Evolutionary conservation across 2,888 invertebrate genomes (phyloP).

Genomic region (Strigamia maritima): DNA sequence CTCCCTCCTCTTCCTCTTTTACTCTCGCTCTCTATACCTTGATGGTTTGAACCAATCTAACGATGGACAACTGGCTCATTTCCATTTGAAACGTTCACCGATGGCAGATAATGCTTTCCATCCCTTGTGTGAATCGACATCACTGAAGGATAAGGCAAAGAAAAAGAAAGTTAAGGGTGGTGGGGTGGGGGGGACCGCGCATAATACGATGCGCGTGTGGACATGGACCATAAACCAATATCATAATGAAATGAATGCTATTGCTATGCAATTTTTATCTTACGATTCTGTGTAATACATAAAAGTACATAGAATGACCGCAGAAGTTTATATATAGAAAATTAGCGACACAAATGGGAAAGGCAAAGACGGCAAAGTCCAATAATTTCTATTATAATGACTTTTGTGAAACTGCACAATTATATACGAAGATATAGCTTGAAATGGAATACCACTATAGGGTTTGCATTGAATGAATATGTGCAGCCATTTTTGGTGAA

Average conservation of each 20-base stretch:
- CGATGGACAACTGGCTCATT: constrained; percentile 34
- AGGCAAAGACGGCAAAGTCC: too few relatives aligned
- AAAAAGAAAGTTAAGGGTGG: background rate
- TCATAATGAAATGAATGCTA: background rate
- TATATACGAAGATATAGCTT: too few relatives aligned
- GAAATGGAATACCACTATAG: too few relatives aligned
- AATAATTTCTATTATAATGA: too few relatives aligned
- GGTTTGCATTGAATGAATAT: too few relatives aligned
- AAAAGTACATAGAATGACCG: too few relatives aligned
- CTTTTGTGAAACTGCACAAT: too few relatives aligned
- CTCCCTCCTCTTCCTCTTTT: constrained; percentile 17
- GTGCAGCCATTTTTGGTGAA: too few relatives aligned
- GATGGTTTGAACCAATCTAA: constrained; percentile 21
- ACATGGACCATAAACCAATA: constrained; percentile 15
- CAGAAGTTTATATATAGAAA: too few relatives aligned
- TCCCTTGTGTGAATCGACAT: constrained; percentile 26
- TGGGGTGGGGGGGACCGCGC: background rate
- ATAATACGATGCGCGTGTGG: constrained; percentile 8
- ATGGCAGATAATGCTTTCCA: constrained; percentile 26
- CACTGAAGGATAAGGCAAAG: constrained; percentile 25
- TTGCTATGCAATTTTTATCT: background rate
- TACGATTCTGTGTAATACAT: too few relatives aligned
- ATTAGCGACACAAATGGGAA: too few relatives aligned
- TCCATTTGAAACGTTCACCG: constrained; percentile 32
- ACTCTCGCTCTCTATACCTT: constrained; percentile 30